Evolutionary conservation across 2,113 vertebrate species (phyloP).

Genomic region (Boleophthalmus pectinirostris): DNA sequence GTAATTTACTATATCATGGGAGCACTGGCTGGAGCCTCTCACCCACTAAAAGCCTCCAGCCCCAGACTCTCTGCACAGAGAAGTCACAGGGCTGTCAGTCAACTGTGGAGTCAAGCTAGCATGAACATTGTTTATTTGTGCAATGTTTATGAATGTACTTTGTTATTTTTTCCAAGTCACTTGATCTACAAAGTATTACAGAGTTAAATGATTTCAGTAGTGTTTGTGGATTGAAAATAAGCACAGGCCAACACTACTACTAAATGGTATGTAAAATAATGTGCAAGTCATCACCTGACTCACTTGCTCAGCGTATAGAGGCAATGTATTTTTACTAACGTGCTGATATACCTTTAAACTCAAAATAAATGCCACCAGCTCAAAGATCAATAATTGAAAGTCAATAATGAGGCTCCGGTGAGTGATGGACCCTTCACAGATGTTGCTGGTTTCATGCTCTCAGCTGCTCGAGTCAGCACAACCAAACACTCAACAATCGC

Average conservation of each 20-base stretch:
- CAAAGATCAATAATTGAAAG: constrained; percentile 47
- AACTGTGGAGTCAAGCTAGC: background rate
- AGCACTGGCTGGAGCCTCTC: background rate
- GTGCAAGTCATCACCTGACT: background rate
- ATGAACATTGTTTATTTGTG: background rate
- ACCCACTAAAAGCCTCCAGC: background rate
- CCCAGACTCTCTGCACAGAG: constrained; percentile 1
- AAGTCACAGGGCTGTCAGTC: background rate
- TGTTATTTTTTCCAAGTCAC: background rate
- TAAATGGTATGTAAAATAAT: background rate
- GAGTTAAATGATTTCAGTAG: background rate
- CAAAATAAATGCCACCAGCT: constrained; percentile 38
- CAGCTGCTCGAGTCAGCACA: constrained; percentile 12
- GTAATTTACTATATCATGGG: constrained; percentile 10
- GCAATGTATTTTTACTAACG: background rate
- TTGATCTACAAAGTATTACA: background rate
- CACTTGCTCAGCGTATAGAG: background rate
- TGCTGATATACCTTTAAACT: constrained; percentile 47
- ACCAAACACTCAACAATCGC: background rate
- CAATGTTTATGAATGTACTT: background rate
- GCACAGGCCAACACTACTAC: too few relatives aligned
- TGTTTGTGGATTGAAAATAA: too few relatives aligned
- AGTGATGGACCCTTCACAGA: constrained; percentile 51
- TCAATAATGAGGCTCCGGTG: constrained; percentile 52
- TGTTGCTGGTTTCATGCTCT: constrained; percentile 24